These are phyloP conservation scores for Aselliscus stoliczkanus DNA, from an alignment of 2,797 vertebrate species.

Conservation along the genomic window DNA sequence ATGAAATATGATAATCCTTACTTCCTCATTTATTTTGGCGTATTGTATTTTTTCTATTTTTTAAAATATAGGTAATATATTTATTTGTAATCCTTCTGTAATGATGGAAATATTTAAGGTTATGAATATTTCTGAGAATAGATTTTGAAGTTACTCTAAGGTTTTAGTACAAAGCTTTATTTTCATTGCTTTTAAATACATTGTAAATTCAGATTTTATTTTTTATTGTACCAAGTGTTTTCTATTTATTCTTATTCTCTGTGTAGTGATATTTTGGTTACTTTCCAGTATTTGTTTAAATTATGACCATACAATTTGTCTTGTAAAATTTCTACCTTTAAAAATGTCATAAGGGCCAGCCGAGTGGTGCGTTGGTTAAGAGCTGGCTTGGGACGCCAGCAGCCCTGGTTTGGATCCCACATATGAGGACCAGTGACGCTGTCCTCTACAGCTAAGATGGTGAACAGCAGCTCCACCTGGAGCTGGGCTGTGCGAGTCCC, in stretches of 20 bases:
- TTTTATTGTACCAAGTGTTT: neutral
- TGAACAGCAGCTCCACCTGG: no score
- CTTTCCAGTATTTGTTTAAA: neutral
- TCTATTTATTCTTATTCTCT: slow-evolving; percentile 5
- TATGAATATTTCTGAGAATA: neutral
- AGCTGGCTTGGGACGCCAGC: no score
- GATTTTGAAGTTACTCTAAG: neutral
- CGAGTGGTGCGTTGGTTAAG: no score
- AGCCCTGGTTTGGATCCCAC: no score
- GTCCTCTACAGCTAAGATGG: no score
- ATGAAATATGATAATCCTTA: neutral
- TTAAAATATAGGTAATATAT: neutral
- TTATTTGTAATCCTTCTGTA: neutral
- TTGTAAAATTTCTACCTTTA: neutral
- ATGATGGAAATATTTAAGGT: neutral
- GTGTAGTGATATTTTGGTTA: neutral
- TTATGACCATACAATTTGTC: neutral
- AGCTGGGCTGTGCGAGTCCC: no score
- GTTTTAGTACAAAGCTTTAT: neutral
- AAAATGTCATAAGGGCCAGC: neutral
- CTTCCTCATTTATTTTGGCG: neutral
- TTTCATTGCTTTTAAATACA: neutral
- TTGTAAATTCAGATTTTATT: neutral
- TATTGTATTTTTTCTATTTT: neutral
- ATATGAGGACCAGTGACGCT: no score